A percentile compares a stretch with the other conserved stretches of the same genome.
Evolutionary conservation across 2,888 invertebrate genomes (phyloP).

Genomic region (Ochropleura plecta): DNA sequence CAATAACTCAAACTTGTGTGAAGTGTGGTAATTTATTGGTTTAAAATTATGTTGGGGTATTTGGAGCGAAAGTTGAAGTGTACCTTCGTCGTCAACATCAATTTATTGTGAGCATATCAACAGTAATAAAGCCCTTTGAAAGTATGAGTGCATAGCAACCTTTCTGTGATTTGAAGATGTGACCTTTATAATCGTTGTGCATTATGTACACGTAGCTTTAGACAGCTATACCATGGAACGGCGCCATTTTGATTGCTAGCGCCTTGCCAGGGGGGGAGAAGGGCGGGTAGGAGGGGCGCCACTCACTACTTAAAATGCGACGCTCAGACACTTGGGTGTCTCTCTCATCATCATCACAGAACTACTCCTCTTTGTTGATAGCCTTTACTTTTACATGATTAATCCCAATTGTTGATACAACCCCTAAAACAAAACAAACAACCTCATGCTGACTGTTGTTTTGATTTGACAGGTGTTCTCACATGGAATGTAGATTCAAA

Average conservation of each 20-base stretch:
- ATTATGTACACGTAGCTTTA: slow-evolving; percentile 83
- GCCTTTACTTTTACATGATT: slow-evolving; percentile 30
- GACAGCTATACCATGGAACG: slow-evolving; percentile 82
- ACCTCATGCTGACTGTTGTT: slow-evolving; percentile 72
- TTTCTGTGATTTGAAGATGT: slow-evolving; percentile 58
- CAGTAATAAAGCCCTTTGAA: slow-evolving; percentile 33
- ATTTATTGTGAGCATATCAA: slow-evolving; percentile 52
- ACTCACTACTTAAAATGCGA: slow-evolving; percentile 83
- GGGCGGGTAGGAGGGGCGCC: slow-evolving; percentile 77
- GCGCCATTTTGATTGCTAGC: slow-evolving; percentile 89
- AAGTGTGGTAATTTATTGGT: slow-evolving; percentile 11
- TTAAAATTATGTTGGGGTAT: slow-evolving; percentile 20
- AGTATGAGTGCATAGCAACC: slow-evolving; percentile 29
- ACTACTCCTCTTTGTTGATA: slow-evolving; percentile 26
- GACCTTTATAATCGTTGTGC: slow-evolving; percentile 73
- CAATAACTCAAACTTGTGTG: background rate
- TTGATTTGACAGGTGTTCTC: slow-evolving; percentile 80
- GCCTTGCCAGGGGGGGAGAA: slow-evolving; percentile 82
- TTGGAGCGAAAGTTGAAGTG: slow-evolving; percentile 54
- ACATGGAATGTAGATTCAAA: slow-evolving; percentile 79
- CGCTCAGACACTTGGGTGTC: slow-evolving; percentile 78
- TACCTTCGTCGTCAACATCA: slow-evolving; percentile 41
- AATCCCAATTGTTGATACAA: slow-evolving; percentile 42
- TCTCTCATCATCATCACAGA: slow-evolving; percentile 72
- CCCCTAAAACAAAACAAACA: slow-evolving; percentile 69